Evolutionary conservation across 2,113 vertebrate species (phyloP), one percentile per base, ranked within the genome.

Genomic region (Centropus bengalensis): DNA sequence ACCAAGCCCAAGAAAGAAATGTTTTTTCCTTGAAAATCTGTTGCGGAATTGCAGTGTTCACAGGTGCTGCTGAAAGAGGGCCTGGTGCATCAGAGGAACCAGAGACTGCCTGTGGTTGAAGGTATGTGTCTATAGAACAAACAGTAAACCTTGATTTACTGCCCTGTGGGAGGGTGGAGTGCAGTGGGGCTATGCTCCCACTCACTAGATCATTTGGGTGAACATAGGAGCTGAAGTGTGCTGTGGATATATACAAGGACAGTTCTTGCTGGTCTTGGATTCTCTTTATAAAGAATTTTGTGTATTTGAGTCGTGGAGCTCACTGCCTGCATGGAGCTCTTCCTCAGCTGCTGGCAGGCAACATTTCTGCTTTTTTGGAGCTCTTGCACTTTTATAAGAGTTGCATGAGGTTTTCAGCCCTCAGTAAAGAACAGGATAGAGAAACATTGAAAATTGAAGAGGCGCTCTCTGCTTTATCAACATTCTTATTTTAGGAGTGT

Each of bases 121-220:
- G 36, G 49, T 17, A 1, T 2, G 3, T 52, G n/a, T 71, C 32
- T 74, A 2, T 73, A 17, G 12, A n/a, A 17, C 1, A 3, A 86
- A 30, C 12, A 22, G 8, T 59, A 55, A 78, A 14, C 14, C 22
- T 32, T 84, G 77, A 26, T 0, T 0, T 44, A 17, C 0, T 20
- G 3, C 14, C 20, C 5, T 66, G 8, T 49, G 6, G 40, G 51
- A 47, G 58, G 30, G 19, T 33, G 18, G 30, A 19, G 22, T 5
- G 2, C 14, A 10, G 12, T 16, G 36, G 4, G 2, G 4, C 3
- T 38, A 8, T 62, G 16, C 89, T 82, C 32, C 5, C 44, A 26
- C 10, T 36, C 24, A n/a, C 9, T 60, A 30, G 11, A 8, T 78
- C 82, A 26, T 32, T 79, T 74, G 22, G 11, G 8, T 44, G 26